phyloP scores from a whole-genome alignment of 1,140 invertebrate genomes.

The Mactra quadrangularis region DNA sequence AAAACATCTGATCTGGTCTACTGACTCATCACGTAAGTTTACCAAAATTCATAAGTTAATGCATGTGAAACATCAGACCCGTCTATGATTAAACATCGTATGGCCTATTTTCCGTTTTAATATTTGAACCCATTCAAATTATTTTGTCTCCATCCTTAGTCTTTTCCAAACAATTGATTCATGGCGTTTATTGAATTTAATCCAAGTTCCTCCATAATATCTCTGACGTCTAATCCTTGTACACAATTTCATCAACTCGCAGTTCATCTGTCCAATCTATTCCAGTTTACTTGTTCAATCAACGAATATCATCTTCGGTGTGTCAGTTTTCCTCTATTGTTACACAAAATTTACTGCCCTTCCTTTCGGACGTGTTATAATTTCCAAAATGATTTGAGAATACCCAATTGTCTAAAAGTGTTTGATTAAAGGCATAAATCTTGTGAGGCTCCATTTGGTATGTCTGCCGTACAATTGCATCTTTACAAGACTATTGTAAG shows the following conservation, averaged over 20 bases:
- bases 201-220: neutral
- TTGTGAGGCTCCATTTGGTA: slow-evolving; percentile 17
- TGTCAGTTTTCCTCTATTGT: slow-evolving; percentile 44
- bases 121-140: no score
- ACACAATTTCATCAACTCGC: neutral
- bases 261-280: neutral
- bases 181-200: neutral
- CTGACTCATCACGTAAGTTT: no score
- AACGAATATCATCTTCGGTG: slow-evolving; percentile 18
- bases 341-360: slow-evolving; percentile 56
- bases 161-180: no score
- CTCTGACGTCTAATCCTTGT: neutral
- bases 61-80: no score
- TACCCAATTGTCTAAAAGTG: slow-evolving; percentile 59
- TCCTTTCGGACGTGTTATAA: slow-evolving; percentile 40
- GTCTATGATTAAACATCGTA: no score
- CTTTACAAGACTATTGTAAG: no score
- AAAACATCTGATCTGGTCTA: no score
- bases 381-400: slow-evolving; percentile 39
- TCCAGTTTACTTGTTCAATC: slow-evolving; percentile 9
- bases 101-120: no score
- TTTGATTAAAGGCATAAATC: slow-evolving; percentile 64
- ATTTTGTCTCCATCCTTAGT: no score
- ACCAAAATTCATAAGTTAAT: no score
- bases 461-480: slow-evolving; percentile 11